phyloP scores from a whole-genome alignment of 2,113 vertebrate genomes.

The Zosterops japonicus region DNA sequence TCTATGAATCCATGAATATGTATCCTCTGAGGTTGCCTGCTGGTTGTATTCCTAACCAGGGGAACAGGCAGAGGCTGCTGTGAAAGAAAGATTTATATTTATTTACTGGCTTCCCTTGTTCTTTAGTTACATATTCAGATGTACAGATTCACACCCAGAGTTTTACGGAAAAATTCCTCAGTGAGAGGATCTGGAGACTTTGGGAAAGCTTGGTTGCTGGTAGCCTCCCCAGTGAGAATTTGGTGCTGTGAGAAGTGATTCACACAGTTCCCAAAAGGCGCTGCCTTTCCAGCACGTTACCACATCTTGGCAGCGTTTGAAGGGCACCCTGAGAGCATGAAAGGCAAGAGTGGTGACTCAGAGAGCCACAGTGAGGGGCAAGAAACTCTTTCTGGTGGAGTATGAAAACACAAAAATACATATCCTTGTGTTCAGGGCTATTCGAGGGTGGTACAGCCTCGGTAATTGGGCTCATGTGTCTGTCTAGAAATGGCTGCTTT shows the following conservation, averaged over 20 bases:
- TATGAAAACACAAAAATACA: neutral
- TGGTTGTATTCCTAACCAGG: slow-evolving; percentile 14
- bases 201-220: neutral
- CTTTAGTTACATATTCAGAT: neutral
- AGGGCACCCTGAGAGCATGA: neutral
- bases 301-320: neutral
- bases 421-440: neutral
- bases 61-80: neutral
- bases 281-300: neutral
- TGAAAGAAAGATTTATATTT: neutral
- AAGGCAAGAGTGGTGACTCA: neutral
- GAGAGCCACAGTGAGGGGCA: neutral
- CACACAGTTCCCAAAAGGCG: neutral
- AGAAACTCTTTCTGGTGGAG: neutral
- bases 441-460: neutral
- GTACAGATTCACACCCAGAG: neutral
- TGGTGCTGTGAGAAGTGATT: neutral
- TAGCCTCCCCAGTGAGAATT: neutral
- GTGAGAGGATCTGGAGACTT: neutral
- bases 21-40: slow-evolving; percentile 35
- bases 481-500: neutral
- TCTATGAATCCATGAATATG: slow-evolving; percentile 53
- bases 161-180: neutral
- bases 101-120: neutral
- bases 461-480: neutral